phyloP scores from a whole-genome alignment of 2,113 vertebrate species.

The Marcusenius ussheri region DNA sequence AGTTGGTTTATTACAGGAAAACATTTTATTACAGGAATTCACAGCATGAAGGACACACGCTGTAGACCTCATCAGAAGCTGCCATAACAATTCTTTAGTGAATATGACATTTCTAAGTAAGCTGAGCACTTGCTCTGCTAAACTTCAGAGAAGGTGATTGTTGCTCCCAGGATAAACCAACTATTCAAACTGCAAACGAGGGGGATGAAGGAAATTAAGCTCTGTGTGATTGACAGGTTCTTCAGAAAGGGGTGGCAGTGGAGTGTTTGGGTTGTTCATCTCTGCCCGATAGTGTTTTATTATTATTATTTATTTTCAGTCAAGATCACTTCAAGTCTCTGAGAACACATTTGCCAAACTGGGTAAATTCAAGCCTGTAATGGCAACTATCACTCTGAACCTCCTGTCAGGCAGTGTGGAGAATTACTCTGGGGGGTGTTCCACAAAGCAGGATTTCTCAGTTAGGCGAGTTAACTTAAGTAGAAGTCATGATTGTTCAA shows the following conservation, averaged over 20 bases:
- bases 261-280: not conserved
- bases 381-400: not conserved
- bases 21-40: not conserved
- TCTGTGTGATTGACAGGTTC: not conserved
- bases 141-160: not conserved
- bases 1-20: not conserved
- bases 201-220: not conserved
- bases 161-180: not conserved
- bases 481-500: too few species aligned
- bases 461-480: too few species aligned
- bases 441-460: too few species aligned
- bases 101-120: not conserved
- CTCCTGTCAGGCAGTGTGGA: not conserved
- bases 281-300: not conserved
- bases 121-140: not conserved
- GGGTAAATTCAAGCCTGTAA: not conserved
- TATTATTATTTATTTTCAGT: not conserved
- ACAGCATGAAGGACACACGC: not conserved
- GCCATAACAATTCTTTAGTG: not conserved
- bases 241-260: not conserved
- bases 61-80: not conserved
- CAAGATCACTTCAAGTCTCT: not conserved
- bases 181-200: too few species aligned
- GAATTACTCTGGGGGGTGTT: not conserved
- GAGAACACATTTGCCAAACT: not conserved